These are phyloP conservation scores for Calameuta pallipes DNA, from an alignment of 2,888 invertebrate species.

Conservation along the genomic window DNA sequence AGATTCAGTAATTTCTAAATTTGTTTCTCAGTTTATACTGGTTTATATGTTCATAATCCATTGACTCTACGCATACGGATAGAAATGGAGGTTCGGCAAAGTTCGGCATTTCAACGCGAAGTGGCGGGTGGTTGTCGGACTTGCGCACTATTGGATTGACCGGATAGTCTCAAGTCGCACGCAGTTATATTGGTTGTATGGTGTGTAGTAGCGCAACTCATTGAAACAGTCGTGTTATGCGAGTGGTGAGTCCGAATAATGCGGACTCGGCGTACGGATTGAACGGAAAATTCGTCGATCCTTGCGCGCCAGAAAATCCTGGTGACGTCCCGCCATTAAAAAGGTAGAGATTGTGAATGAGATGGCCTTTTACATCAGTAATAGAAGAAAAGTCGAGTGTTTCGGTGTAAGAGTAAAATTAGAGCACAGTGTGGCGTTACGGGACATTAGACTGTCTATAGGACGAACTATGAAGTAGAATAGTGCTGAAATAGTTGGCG, in stretches of 20 bases:
- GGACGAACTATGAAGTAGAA: neutral
- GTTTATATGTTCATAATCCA: neutral
- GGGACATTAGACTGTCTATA: neutral
- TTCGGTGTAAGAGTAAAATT: conserved; percentile 1
- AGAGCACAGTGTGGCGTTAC: conserved; percentile 2
- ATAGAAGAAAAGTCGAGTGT: neutral
- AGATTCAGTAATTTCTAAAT: neutral
- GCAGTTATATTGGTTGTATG: conserved; percentile 1
- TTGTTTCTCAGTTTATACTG: neutral
- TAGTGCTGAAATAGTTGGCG: neutral
- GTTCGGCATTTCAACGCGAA: neutral
- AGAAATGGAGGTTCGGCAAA: neutral
- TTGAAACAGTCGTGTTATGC: neutral
- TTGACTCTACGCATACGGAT: neutral
- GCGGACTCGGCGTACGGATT: neutral
- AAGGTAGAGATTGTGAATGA: neutral
- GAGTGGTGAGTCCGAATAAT: conserved; percentile 1
- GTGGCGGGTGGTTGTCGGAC: neutral
- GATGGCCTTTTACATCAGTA: neutral
- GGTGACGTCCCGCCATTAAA: neutral
- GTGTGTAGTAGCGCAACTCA: conserved; percentile 1
- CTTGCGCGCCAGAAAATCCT: neutral
- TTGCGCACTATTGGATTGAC: neutral
- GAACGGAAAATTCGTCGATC: conserved; percentile 2
- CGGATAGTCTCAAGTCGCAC: neutral